Evolutionary conservation across 2,888 invertebrate genomes (phyloP).

Genomic region (Leptinotarsa peninsularis): DNA sequence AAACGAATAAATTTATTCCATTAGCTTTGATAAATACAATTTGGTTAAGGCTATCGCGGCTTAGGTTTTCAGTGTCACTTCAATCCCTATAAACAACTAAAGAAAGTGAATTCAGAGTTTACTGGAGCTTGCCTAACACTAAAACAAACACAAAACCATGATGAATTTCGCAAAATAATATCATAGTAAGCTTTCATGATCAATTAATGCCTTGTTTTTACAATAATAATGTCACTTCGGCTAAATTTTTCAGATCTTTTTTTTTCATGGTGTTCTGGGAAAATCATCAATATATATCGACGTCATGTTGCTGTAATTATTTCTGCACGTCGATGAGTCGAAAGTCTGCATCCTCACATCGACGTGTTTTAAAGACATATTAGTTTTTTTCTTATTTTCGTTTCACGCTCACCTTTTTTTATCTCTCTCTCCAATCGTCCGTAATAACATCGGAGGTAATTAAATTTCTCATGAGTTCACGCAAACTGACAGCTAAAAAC

Average conservation of each 20-base stretch:
- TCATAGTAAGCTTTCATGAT: too few relatives aligned
- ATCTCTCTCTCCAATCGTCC: not conserved
- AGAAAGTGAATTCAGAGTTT: too few relatives aligned
- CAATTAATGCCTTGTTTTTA: too few relatives aligned
- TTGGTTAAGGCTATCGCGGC: too few relatives aligned
- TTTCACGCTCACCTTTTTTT: constrained; percentile 24
- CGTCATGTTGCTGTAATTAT: constrained; percentile 21
- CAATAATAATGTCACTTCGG: not conserved
- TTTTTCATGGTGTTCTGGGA: not conserved
- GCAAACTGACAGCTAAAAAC: constrained; percentile 23
- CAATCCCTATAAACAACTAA: too few relatives aligned
- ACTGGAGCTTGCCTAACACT: too few relatives aligned
- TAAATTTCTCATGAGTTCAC: constrained; percentile 34
- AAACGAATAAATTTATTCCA: too few relatives aligned
- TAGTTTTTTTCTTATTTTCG: constrained; percentile 1
- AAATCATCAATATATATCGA: constrained; percentile 10
- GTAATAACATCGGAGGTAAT: constrained; percentile 25
- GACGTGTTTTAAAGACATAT: constrained; percentile 11
- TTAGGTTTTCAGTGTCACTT: too few relatives aligned
- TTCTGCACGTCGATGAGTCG: constrained; percentile 22
- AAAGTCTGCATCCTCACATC: constrained; percentile 29
- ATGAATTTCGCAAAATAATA: too few relatives aligned
- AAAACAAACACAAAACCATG: too few relatives aligned
- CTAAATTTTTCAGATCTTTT: not conserved
- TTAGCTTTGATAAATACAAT: too few relatives aligned